Base-by-base conservation (phyloP, 1,140 invertebrate species). In the Akabosia matsudoensis region DNA sequence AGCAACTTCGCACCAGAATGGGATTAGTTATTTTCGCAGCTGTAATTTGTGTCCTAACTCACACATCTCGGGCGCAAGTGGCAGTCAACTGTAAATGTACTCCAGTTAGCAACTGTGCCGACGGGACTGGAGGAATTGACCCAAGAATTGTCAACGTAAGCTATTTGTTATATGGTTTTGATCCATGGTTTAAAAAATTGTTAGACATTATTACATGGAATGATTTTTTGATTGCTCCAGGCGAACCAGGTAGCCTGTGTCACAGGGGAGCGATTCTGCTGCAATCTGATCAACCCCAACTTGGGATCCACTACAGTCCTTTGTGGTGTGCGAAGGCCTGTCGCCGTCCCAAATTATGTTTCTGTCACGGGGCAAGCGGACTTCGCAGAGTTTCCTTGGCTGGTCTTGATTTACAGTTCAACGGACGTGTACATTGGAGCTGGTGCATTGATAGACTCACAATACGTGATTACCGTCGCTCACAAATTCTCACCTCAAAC, bases 91-190 rank as follows among this genome's bases (percentile, higher is more conserved):
- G 67, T 30, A 30, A 22, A 30, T 70, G 67, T 22, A 70, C 67
- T 4, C 67, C 67, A 7, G 67, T 24, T 3, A 70, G 10, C 16
- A 70, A 70, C 31, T 70, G 67, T 30, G 67, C 67, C 7, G 67
- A 70, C 31, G 67, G 67, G 22, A 34, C 28, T 70, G 28, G 28
- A 10, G 67, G 28, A 30, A 34, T 70, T 30, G 67, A 70, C 22
- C 67, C 67, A 2, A 30, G 67, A 70, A 22, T 70, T 10, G 10
- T 70, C 67, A 70, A 70, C 22, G 67, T 70, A 70, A 70, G 37
- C 4, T 30, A 30, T 16, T 13, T 45, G 37, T n/a, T n/a, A n/a
- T n/a, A n/a, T n/a, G n/a, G n/a, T n/a, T n/a, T 24, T 64, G 13
- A 64, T 10, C 56, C 18, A 28, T 22, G 56, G 26, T 22, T 64